These are phyloP conservation scores for Ariolimax columbianus DNA, from an alignment of 2,888 invertebrate genomes.

Conservation along the genomic window DNA sequence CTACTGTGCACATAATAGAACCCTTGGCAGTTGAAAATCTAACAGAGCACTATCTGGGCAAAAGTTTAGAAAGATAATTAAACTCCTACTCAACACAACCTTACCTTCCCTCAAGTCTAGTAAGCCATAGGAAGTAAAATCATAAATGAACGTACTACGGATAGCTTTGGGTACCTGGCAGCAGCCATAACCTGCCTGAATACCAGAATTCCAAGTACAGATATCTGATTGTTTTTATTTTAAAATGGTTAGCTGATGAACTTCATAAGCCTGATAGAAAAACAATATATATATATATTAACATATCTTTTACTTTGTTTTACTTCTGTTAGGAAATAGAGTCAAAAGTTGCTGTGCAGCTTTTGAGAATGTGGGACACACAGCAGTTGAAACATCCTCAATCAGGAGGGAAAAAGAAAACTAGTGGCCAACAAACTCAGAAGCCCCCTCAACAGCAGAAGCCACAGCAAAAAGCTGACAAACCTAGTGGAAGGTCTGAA, in stretches of 20 bases:
- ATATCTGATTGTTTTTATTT: neutral
- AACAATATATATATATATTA: neutral
- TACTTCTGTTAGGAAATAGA: constrained; percentile 79
- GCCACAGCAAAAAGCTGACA: constrained; percentile 34
- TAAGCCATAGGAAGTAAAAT: too few relatives aligned
- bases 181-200: too few relatives aligned
- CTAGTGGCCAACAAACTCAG: constrained; percentile 19
- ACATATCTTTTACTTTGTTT: constrained; percentile 25
- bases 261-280: neutral
- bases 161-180: too few relatives aligned
- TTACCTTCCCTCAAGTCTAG: too few relatives aligned
- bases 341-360: constrained; percentile 78
- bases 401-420: constrained; percentile 19
- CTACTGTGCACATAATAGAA: too few relatives aligned
- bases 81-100: too few relatives aligned
- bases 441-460: constrained; percentile 53
- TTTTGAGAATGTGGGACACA: constrained; percentile 79
- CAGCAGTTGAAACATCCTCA: constrained; percentile 38
- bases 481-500: neutral
- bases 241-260: neutral
- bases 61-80: too few relatives aligned
- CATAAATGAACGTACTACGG: too few relatives aligned
- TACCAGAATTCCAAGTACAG: too few relatives aligned
- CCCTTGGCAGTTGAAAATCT: too few relatives aligned
- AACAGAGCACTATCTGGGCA: too few relatives aligned